A percentile compares a stretch with the other conserved stretches of the same genome.
phyloP scores from a whole-genome alignment of 2,888 invertebrate species.

The Schizaphis graminum region DNA sequence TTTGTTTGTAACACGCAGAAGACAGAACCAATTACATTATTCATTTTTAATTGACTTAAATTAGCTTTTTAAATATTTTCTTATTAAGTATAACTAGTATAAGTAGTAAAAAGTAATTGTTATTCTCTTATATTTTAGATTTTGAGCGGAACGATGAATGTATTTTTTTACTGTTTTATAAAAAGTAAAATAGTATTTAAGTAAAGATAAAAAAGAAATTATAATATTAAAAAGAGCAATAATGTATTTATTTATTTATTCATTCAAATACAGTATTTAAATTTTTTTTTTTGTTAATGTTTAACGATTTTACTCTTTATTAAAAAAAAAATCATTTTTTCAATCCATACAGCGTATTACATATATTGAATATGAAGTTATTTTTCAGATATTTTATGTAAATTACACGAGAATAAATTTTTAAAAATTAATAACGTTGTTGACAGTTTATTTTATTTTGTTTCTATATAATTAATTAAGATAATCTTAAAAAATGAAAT shows the following conservation, averaged over 20 bases:
- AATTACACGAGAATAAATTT: background rate
- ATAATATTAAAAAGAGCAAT: background rate
- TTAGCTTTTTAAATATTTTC: background rate
- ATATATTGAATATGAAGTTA: background rate
- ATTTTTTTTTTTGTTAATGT: background rate
- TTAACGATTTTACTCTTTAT: background rate
- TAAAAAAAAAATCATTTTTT: background rate
- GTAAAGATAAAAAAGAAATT: background rate
- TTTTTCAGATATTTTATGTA: background rate
- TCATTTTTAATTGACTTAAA: slow-evolving; percentile 3
- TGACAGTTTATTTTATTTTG: background rate
- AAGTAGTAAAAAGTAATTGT: background rate
- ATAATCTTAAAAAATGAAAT: background rate
- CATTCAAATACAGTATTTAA: background rate
- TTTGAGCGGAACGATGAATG: too few relatives aligned
- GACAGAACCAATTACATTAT: background rate
- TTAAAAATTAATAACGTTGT: background rate
- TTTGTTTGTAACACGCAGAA: background rate
- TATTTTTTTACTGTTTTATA: background rate
- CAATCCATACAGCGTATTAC: background rate
- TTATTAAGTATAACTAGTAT: background rate
- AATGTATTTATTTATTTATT: background rate
- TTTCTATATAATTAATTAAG: background rate
- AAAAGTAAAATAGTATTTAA: background rate
- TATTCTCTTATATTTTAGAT: background rate